Percentiles rank a stretch among this genome's conserved stretches.
These are phyloP conservation scores for Physeter macrocephalus DNA, from an alignment of 2,113 vertebrate species.

Conservation along the genomic window DNA sequence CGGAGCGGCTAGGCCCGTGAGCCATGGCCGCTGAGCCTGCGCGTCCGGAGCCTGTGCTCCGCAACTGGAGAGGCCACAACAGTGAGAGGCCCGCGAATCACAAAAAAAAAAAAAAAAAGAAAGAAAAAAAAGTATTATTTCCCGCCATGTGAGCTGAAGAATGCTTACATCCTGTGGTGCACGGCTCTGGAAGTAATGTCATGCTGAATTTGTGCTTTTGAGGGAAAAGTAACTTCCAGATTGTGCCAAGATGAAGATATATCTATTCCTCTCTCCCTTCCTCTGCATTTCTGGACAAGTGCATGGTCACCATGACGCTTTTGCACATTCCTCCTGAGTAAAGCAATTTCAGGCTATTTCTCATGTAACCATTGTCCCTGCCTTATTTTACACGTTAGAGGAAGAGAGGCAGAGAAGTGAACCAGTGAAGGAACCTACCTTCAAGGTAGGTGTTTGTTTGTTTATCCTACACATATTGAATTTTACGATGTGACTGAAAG, in stretches of 20 bases:
- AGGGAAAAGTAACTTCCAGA: background rate
- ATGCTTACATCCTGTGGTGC: rapidly evolving
- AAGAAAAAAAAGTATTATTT: background rate
- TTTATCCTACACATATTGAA: background rate
- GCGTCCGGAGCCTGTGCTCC: too few species aligned
- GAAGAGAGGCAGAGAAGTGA: background rate
- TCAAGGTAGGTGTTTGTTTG: background rate
- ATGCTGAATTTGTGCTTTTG: background rate
- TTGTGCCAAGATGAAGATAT: background rate
- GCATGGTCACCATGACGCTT: background rate
- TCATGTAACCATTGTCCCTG: rapidly evolving
- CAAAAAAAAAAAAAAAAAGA: background rate
- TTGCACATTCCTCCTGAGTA: background rate
- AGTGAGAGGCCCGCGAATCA: too few species aligned
- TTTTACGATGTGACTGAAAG: background rate
- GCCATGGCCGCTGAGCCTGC: too few species aligned
- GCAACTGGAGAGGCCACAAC: too few species aligned
- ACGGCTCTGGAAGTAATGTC: background rate
- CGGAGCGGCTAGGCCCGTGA: too few species aligned
- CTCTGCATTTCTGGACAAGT: background rate
- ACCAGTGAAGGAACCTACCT: background rate
- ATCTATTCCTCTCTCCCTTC: background rate
- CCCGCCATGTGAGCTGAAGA: too few species aligned
- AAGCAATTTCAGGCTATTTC: background rate
- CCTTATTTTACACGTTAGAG: background rate